Base-by-base conservation (phyloP, 2,888 invertebrate genomes). In the Hirudinaria manillensis region DNA sequence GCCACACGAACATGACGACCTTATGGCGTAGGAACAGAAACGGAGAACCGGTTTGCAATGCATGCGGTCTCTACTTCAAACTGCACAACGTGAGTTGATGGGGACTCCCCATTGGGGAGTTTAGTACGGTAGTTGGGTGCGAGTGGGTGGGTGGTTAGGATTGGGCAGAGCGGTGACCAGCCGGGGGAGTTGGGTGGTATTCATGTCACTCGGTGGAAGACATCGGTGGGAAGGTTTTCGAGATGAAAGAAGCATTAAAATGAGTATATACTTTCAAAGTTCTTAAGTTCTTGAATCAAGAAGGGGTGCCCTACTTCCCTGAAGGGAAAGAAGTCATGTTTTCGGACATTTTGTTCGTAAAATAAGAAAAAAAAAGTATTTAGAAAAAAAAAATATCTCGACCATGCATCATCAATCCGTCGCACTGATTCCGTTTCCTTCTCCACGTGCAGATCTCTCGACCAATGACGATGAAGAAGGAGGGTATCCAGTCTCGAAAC, bases 1-100 rank as follows among this genome's bases (percentile, higher is more conserved):
- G 76, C 38, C 67, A 72, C 53, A 76, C 76, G 21, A 45, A 71
- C 19, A 55, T 76, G 34, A 76, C 76, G 21, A 76, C 76, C 0
- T 55, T 76, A n/a, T 76, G 76, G 76, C 27, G 76, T 34, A 34
- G 76, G n/a, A 76, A 72, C 67, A 72, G 71, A n/a, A 71, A 76
- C 19, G 76, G 76, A 13, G 76, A 76, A 27, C 76, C 76, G 0
- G 76, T 76, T 36, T 76, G 76, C 65, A 76, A 76, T 53, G 76
- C 76, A 29, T 76, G 76, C 34, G 76, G 76, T 4, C 76, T 76
- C 76, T 76, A 76, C 71, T 76, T 38, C 67, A 74, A 66, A 36
- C 66, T 74, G 10, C 67, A 74, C 45, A 74, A 74, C 56, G 74
- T 74, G 45, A 66, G 61, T 45, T n/a, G 10, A 21, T n/a, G 13